Percentiles rank a stretch among this genome's conserved stretches.
These are phyloP conservation scores for Molanna angustata DNA, from an alignment of 2,888 invertebrate species.

Conservation along the genomic window DNA sequence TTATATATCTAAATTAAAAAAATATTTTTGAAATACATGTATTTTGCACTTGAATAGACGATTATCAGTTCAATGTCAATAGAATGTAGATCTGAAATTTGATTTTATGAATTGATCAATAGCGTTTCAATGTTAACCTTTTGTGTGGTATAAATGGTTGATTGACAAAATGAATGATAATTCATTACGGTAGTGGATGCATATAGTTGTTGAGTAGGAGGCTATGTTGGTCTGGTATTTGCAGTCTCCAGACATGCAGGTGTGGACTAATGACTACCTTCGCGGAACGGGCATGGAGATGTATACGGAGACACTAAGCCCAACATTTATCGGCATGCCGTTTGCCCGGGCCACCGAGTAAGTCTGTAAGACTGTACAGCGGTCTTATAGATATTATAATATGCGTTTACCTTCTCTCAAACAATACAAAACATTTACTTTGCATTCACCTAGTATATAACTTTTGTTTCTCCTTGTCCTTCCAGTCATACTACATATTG, in stretches of 20 bases:
- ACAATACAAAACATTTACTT: constrained; percentile 8
- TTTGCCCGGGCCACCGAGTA: constrained; percentile 99
- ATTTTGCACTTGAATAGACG: too few species aligned
- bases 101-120: too few species aligned
- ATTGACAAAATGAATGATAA: too few species aligned
- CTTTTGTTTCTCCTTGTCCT: neutral
- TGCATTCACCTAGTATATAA: constrained; percentile 12
- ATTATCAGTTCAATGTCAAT: too few species aligned
- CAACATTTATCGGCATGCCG: constrained; percentile 96
- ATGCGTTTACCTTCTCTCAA: constrained; percentile 9
- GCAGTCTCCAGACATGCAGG: constrained; percentile 94
- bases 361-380: constrained; percentile 57
- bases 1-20: too few species aligned
- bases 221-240: constrained; percentile 37
- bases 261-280: constrained; percentile 99
- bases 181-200: too few species aligned
- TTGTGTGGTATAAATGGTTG: too few species aligned
- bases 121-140: too few species aligned
- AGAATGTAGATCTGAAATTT: too few species aligned
- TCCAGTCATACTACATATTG: too few species aligned
- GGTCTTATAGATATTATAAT: constrained; percentile 25
- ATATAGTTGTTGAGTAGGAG: constrained; percentile 11
- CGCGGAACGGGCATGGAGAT: constrained; percentile 99
- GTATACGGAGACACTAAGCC: constrained; percentile 98
- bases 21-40: too few species aligned